A percentile compares a stretch with the other conserved stretches of the same genome.
Conservation (phyloP, 2,888 invertebrate genomes). For the Rhagonycha fulva region DNA sequence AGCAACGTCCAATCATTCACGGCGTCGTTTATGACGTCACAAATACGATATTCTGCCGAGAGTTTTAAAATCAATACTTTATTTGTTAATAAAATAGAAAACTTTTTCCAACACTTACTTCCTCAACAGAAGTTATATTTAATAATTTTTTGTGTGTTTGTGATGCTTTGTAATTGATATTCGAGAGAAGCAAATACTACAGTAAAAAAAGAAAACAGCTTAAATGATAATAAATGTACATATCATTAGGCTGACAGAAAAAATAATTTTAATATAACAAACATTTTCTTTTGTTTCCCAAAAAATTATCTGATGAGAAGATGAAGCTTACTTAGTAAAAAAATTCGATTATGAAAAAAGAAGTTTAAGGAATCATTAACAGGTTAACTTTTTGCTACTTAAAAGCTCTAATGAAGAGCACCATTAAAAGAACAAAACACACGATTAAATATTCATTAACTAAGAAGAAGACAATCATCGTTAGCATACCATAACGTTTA, state of each 20-base stretch:
- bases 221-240: neutral
- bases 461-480: neutral
- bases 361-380: neutral
- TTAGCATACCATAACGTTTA: neutral
- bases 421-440: neutral
- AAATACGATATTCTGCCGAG: slow-evolving; percentile 44
- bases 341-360: neutral
- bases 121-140: neutral
- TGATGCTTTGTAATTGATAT: neutral
- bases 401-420: neutral
- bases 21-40: slow-evolving; percentile 53
- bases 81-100: slow-evolving; percentile 42
- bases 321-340: neutral
- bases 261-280: neutral
- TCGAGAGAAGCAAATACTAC: neutral
- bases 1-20: slow-evolving; percentile 54
- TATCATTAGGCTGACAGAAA: neutral
- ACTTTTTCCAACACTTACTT: slow-evolving; percentile 12
- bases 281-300: neutral
- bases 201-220: neutral
- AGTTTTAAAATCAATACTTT: slow-evolving; percentile 47
- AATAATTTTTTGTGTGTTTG: neutral
- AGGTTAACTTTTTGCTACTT: neutral
- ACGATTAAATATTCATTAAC: neutral
- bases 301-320: neutral